phyloP scores from a whole-genome alignment of 2,888 invertebrate genomes.

The Lepidonotus clava region DNA sequence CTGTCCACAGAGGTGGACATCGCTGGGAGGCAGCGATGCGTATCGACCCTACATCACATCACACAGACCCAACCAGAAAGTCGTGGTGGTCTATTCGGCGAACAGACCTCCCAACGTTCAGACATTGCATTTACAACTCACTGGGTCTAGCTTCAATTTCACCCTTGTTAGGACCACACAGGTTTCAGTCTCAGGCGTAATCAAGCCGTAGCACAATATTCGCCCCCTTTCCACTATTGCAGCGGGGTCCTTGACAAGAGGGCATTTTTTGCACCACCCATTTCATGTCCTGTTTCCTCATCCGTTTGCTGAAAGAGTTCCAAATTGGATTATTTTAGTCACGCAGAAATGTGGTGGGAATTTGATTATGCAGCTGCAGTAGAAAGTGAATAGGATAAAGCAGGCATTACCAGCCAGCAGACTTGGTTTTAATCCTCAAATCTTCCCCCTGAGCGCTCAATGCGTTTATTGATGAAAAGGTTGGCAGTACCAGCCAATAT shows the following conservation, averaged over 20 bases:
- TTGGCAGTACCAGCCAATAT: background rate
- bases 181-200: background rate
- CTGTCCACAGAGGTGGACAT: no score
- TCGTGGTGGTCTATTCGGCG: no score
- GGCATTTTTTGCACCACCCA: background rate
- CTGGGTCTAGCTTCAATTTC: background rate
- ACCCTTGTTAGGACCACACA: background rate
- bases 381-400: conserved; percentile 22
- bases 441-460: background rate
- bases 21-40: no score
- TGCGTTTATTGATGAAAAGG: background rate
- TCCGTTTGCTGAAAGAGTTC: background rate
- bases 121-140: background rate
- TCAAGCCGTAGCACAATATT: conserved; percentile 22
- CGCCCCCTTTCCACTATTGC: background rate
- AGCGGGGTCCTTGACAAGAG: background rate
- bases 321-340: conserved; percentile 3
- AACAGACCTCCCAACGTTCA: no score
- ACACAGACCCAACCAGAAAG: no score
- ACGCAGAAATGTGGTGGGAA: conserved; percentile 39
- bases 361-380: conserved; percentile 45
- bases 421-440: background rate
- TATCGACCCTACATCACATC: no score
- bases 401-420: background rate
- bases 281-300: conserved; percentile 31